A percentile compares a stretch with the other conserved stretches of the same genome.
phyloP scores from a whole-genome alignment of 2,888 invertebrate genomes.

The Rapana venosa region DNA sequence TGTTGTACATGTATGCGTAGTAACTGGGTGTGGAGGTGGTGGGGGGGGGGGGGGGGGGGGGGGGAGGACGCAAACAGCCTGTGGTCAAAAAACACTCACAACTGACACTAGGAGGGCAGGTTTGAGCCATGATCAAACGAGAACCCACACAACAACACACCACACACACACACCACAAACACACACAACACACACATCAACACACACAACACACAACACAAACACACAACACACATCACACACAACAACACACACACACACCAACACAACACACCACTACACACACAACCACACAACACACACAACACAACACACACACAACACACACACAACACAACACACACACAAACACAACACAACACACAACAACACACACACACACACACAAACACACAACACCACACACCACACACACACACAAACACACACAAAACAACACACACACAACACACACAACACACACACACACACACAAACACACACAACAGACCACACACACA shows the following conservation, averaged over 20 bases:
- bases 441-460: background rate
- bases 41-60: no score
- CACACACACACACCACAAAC: background rate
- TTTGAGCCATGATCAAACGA: background rate
- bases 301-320: background rate
- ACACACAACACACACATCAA: background rate
- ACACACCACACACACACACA: background rate
- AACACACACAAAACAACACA: background rate
- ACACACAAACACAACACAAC: background rate
- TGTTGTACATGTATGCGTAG: no score
- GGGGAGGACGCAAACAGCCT: no score
- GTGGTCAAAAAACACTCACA: constrained; percentile 1
- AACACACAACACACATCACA: background rate
- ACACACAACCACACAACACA: background rate
- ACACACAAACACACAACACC: background rate
- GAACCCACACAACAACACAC: background rate
- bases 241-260: background rate
- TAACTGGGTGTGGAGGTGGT: no score
- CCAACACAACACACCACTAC: background rate
- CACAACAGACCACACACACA: constrained; percentile 9
- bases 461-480: constrained; percentile 28
- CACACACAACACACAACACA: constrained; percentile 2
- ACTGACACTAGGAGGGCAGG: background rate
- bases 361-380: background rate
- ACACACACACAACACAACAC: background rate